Percentiles rank a stretch among this genome's conserved stretches.
phyloP scores from a whole-genome alignment of 2,797 vertebrate genomes.

The Dendrocincla tyrannina region DNA sequence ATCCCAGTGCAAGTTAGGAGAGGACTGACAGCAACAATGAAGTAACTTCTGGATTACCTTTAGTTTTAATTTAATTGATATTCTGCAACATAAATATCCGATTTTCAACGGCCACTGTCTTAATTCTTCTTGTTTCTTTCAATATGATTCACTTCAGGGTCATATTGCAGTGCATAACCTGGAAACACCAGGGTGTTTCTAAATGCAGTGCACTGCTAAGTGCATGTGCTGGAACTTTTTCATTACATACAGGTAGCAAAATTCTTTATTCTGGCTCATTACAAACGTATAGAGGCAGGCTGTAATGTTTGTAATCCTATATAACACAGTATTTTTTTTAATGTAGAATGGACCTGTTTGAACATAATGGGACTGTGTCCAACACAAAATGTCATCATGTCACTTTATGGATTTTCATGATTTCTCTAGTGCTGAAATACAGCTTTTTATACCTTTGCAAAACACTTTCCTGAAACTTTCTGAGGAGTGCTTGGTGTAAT shows the following conservation, averaged over 20 bases:
- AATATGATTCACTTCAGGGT: neutral
- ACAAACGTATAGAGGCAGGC: neutral
- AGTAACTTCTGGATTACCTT: neutral
- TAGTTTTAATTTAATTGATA: neutral
- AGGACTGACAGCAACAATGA: neutral
- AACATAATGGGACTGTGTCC: rapidly evolving
- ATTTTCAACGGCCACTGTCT: neutral
- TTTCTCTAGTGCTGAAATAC: neutral
- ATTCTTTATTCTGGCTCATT: neutral
- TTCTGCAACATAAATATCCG: neutral
- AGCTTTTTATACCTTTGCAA: neutral
- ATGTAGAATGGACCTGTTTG: neutral
- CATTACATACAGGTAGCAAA: neutral
- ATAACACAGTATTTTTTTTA: neutral
- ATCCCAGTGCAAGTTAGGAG: neutral
- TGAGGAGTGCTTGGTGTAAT: neutral
- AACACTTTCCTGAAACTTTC: neutral
- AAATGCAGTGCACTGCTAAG: neutral
- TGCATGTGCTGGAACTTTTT: neutral
- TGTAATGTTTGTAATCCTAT: neutral
- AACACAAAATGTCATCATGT: neutral
- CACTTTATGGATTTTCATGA: neutral
- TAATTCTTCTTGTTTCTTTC: neutral
- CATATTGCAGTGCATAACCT: neutral
- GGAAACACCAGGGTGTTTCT: neutral